phyloP scores from a whole-genome alignment of 2,888 invertebrate genomes.

The Idaea aversata region DNA sequence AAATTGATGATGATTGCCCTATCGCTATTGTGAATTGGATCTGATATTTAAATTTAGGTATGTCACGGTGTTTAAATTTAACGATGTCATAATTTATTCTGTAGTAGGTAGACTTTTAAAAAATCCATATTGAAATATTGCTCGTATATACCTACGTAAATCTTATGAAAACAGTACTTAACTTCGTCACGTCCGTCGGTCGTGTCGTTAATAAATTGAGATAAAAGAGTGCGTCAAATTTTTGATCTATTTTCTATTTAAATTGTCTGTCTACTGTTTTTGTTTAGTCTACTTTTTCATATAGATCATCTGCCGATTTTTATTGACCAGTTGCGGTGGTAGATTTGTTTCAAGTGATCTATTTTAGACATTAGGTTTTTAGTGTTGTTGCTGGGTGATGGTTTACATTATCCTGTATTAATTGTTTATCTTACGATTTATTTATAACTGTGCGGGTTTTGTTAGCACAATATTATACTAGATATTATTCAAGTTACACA shows the following conservation, averaged over 20 bases:
- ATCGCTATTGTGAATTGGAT: too few species aligned
- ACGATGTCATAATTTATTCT: too few species aligned
- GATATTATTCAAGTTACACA: constrained; percentile 4
- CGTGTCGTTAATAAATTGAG: background rate
- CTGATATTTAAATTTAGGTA: too few species aligned
- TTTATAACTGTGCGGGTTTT: constrained; percentile 14
- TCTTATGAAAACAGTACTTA: too few species aligned
- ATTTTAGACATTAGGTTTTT: background rate
- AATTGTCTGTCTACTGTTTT: background rate
- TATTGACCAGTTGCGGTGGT: background rate
- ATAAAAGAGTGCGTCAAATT: background rate
- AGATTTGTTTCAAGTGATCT: background rate
- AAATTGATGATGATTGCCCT: too few species aligned
- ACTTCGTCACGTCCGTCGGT: background rate
- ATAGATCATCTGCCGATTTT: background rate
- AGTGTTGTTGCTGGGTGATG: constrained; percentile 2
- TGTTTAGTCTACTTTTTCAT: background rate
- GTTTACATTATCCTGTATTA: constrained; percentile 2
- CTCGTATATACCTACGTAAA: too few species aligned
- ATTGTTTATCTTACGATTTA: background rate
- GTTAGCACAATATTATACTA: constrained; percentile 10
- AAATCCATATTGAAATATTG: too few species aligned
- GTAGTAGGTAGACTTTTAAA: too few species aligned
- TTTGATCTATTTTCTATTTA: background rate
- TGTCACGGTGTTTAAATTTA: too few species aligned